Conservation (phyloP, 2,113 vertebrate species). For the Scomber japonicus region DNA sequence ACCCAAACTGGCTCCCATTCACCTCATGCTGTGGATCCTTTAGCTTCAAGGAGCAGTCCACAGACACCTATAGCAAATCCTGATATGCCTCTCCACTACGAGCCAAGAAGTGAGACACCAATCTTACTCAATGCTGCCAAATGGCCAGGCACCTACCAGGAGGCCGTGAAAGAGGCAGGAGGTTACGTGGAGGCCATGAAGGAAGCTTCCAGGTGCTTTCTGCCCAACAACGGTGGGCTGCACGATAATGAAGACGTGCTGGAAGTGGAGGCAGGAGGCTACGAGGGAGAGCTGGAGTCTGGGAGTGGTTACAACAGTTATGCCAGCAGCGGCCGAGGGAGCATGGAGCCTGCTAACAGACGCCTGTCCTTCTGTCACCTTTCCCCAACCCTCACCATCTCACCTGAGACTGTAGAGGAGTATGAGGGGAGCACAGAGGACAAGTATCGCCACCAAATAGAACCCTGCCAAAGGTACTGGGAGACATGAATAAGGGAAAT, state of each 20-base stretch:
- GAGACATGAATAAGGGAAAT: slow-evolving; percentile 17
- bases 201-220: slow-evolving; percentile 7
- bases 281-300: slow-evolving; percentile 58
- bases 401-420: slow-evolving; percentile 75
- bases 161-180: slow-evolving; percentile 11
- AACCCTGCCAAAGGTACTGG: slow-evolving; percentile 72
- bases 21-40: slow-evolving; percentile 10
- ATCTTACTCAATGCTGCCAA: slow-evolving; percentile 32
- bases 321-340: slow-evolving; percentile 86
- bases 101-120: slow-evolving; percentile 38
- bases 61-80: slow-evolving; percentile 14
- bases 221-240: neutral
- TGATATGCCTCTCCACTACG: neutral
- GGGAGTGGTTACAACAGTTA: slow-evolving; percentile 84
- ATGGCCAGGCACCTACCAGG: slow-evolving; percentile 49
- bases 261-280: slow-evolving; percentile 58
- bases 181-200: slow-evolving; percentile 29
- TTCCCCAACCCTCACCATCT: slow-evolving; percentile 70
- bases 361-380: slow-evolving; percentile 77
- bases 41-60: slow-evolving; percentile 27
- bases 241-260: slow-evolving; percentile 11
- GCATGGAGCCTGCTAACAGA: slow-evolving; percentile 79
- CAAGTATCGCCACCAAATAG: slow-evolving; percentile 34
- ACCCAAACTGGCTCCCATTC: slow-evolving; percentile 13
- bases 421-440: slow-evolving; percentile 48